phyloP scores from a whole-genome alignment of 2,113 vertebrate genomes.

The Xenopus laevis region DNA sequence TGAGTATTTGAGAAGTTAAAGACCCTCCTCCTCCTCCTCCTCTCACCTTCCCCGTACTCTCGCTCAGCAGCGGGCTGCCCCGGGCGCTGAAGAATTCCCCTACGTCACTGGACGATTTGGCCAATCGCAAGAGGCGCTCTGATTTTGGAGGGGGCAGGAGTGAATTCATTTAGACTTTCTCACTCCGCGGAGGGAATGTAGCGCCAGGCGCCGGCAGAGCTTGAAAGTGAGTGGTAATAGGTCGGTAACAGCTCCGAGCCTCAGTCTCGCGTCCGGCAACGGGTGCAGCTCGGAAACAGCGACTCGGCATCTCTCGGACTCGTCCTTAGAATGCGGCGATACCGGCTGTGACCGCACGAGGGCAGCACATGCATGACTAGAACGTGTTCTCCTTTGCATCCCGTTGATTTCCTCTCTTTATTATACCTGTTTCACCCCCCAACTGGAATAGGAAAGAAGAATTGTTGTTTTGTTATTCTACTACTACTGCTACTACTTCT shows the following conservation, averaged over 20 bases:
- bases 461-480: background rate
- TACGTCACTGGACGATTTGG: constrained; percentile 67
- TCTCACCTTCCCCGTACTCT: background rate
- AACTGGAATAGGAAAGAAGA: background rate
- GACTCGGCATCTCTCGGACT: background rate
- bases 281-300: background rate
- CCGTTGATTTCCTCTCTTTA: constrained; percentile 1
- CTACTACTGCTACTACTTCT: too few species aligned
- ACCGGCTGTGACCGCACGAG: background rate
- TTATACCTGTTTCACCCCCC: background rate
- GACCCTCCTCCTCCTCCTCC: too few species aligned
- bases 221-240: background rate
- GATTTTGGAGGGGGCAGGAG: constrained; percentile 67
- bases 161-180: constrained; percentile 61
- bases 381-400: constrained; percentile 7
- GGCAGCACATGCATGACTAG: constrained; percentile 17
- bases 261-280: background rate
- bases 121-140: constrained; percentile 63
- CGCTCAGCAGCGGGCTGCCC: background rate
- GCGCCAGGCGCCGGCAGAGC: constrained; percentile 14
- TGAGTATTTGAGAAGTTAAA: too few species aligned
- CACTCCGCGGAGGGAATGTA: constrained; percentile 37
- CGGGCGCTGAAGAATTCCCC: constrained; percentile 48
- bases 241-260: background rate
- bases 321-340: background rate